phyloP scores from a whole-genome alignment of 1,140 invertebrate species.

The Heterodera schachtii region DNA sequence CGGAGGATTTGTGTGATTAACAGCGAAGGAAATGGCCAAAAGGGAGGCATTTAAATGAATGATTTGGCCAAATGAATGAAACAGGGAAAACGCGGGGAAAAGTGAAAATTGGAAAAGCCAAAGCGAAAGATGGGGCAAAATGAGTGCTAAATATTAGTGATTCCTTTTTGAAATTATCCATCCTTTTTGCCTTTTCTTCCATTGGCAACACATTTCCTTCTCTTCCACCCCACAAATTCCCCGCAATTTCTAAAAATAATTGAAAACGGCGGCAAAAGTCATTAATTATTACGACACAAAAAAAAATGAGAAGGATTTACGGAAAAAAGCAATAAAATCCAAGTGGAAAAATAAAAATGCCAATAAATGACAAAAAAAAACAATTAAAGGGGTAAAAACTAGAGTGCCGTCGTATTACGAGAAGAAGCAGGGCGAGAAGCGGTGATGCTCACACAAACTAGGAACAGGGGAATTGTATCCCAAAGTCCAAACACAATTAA shows the following conservation, averaged over 20 bases:
- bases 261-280: not conserved
- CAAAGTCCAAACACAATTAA: too few relatives aligned
- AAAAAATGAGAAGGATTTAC: not conserved
- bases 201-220: not conserved
- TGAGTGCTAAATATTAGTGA: too few relatives aligned
- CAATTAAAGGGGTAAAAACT: too few relatives aligned
- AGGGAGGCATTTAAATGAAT: not conserved
- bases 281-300: not conserved
- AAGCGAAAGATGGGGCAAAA: too few relatives aligned
- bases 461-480: too few relatives aligned
- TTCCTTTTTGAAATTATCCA: too few relatives aligned
- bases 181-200: not conserved
- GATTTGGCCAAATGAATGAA: not conserved
- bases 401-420: too few relatives aligned
- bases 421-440: too few relatives aligned
- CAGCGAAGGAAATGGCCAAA: not conserved
- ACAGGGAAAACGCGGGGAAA: not conserved
- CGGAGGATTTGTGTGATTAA: not conserved
- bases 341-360: not conserved
- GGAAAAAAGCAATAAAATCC: too few relatives aligned
- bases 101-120: not conserved
- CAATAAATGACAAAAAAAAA: too few relatives aligned
- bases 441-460: too few relatives aligned
- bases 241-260: not conserved
- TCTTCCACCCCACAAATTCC: too few relatives aligned